These are phyloP conservation scores for Sanderia malayensis DNA, from an alignment of 30 jellyfish, hydroid and myxozoan genomes.

Conservation along the genomic window DNA sequence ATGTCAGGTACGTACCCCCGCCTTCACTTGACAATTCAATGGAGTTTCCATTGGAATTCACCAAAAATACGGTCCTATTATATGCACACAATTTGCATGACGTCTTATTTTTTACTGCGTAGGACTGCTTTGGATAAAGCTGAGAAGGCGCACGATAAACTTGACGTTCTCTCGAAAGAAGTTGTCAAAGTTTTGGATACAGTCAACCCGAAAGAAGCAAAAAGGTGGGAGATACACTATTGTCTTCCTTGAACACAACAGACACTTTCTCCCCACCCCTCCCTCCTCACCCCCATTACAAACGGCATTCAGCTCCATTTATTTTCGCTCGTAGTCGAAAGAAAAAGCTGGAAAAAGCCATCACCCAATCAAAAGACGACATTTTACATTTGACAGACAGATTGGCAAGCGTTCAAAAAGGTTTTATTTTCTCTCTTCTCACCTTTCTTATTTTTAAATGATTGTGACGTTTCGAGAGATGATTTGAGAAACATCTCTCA, in stretches of 20 bases:
- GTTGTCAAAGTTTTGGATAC: constrained; percentile 55
- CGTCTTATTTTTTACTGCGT: neutral
- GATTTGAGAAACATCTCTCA: no score
- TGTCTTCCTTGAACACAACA: no score
- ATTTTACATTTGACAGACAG: constrained; percentile 63
- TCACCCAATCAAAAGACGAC: constrained; percentile 73
- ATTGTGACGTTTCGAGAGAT: no score
- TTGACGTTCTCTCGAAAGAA: constrained; percentile 37
- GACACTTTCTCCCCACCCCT: no score
- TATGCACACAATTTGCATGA: no score
- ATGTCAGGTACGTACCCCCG: constrained; percentile 39
- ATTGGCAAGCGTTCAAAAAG: constrained; percentile 48
- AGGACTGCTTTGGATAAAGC: constrained; percentile 71
- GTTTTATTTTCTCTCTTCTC: no score
- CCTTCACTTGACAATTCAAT: neutral
- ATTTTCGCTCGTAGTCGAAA: constrained; percentile 46
- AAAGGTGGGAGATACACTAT: no score
- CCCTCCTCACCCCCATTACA: no score
- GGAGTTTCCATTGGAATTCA: no score
- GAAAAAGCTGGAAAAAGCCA: constrained; percentile 77
- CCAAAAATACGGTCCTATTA: no score
- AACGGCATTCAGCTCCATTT: no score
- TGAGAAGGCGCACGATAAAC: constrained; percentile 59
- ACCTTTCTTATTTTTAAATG: no score
- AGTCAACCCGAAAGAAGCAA: constrained; percentile 61